Conservation (phyloP, 2,113 vertebrate species). For the Lasiurus borealis region DNA sequence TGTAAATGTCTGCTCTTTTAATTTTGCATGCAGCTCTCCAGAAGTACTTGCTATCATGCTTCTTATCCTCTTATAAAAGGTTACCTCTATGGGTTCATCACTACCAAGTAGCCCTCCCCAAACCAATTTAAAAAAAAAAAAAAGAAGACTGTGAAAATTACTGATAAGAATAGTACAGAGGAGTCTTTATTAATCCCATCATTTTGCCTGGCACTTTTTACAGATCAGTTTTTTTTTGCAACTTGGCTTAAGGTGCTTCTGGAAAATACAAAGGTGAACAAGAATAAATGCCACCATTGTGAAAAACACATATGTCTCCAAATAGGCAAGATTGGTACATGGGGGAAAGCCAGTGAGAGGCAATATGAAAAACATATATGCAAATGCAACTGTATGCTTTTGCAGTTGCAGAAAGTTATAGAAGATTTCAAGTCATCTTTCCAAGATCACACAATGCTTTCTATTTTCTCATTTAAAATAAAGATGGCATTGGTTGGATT, state of each 20-base stretch:
- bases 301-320: background rate
- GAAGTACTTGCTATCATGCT: background rate
- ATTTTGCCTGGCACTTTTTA: background rate
- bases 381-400: background rate
- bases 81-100: background rate
- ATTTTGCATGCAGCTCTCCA: slow-evolving; percentile 34
- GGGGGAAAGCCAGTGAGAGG: background rate
- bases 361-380: background rate
- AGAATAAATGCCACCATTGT: background rate
- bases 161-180: background rate
- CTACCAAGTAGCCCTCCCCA: background rate
- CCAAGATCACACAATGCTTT: background rate
- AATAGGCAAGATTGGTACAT: background rate
- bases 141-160: background rate
- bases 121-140: background rate
- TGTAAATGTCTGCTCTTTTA: background rate
- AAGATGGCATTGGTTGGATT: slow-evolving; percentile 23
- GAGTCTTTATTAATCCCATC: background rate
- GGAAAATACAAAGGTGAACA: background rate
- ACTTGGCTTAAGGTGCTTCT: background rate
- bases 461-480: slow-evolving; percentile 39
- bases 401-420: background rate
- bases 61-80: background rate
- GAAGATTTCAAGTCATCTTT: background rate
- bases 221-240: background rate